Percentiles rank a stretch among this genome's conserved stretches.
phyloP scores from a whole-genome alignment of 2,113 vertebrate genomes.

The Neomonachus schauinslandi region DNA sequence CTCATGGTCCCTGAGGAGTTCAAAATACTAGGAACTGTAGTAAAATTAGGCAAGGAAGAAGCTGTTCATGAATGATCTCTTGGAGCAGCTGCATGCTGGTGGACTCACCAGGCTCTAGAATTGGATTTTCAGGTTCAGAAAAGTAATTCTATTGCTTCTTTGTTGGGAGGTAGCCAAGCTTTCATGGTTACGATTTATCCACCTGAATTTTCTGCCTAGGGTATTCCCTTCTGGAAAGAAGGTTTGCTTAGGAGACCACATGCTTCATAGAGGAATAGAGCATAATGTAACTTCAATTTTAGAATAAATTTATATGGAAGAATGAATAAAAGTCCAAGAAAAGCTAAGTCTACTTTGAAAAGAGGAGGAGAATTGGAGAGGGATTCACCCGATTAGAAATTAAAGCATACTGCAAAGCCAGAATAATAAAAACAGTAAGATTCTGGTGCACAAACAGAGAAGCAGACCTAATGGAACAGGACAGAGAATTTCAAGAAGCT shows the following conservation, averaged over 20 bases:
- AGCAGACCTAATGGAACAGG: background rate
- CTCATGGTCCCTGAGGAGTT: background rate
- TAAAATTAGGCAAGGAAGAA: background rate
- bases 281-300: background rate
- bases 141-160: background rate
- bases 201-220: background rate
- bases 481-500: background rate
- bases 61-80: background rate
- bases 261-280: background rate
- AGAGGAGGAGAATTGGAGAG: background rate
- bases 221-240: background rate
- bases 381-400: background rate
- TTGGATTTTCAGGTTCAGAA: conserved; percentile 2
- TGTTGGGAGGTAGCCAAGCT: background rate
- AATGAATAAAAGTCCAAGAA: background rate
- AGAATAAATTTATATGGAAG: background rate
- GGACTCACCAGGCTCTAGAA: background rate
- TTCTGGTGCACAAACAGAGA: background rate
- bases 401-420: background rate
- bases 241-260: background rate
- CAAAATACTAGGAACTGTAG: background rate
- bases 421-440: background rate
- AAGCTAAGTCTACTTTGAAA: background rate
- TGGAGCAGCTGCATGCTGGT: background rate
- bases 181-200: background rate